These are phyloP conservation scores for Aphodius sticticus DNA, from an alignment of 2,888 invertebrate genomes.

Conservation along the genomic window DNA sequence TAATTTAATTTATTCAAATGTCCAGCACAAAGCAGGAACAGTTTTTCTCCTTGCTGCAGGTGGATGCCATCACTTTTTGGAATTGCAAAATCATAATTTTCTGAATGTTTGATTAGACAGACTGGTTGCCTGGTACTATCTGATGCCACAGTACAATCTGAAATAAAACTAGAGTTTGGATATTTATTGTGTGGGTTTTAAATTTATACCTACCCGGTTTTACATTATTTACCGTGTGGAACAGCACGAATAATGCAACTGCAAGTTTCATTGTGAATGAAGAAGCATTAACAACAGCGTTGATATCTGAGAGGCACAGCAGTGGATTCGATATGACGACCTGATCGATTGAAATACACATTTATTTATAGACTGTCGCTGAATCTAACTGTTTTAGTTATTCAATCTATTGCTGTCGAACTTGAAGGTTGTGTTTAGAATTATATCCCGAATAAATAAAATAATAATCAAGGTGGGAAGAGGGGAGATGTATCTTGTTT, in stretches of 20 bases:
- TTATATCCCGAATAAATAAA: too few relatives aligned
- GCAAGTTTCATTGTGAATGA: neutral
- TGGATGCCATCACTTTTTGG: conserved; percentile 47
- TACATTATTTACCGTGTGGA: neutral
- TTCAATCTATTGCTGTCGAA: neutral
- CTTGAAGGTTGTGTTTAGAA: too few relatives aligned
- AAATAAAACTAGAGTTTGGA: conserved; percentile 1
- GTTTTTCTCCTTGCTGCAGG: conserved; percentile 44
- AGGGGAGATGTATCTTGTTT: too few relatives aligned
- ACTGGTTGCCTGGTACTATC: conserved; percentile 44
- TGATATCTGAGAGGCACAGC: neutral
- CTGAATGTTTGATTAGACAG: conserved; percentile 44
- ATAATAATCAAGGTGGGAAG: too few relatives aligned
- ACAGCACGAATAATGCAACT: neutral
- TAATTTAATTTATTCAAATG: conserved; percentile 47
- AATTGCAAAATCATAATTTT: conserved; percentile 44
- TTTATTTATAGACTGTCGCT: neutral
- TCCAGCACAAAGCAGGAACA: conserved; percentile 50
- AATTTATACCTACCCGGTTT: neutral
- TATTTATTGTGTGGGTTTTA: neutral
- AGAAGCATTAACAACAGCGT: neutral
- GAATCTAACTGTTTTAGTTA: neutral
- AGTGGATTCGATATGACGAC: neutral
- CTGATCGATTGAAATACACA: neutral
- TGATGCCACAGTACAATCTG: conserved; percentile 29